Evolutionary conservation across 1,140 invertebrate species (phyloP).

Genomic region (Cepaea nemoralis): DNA sequence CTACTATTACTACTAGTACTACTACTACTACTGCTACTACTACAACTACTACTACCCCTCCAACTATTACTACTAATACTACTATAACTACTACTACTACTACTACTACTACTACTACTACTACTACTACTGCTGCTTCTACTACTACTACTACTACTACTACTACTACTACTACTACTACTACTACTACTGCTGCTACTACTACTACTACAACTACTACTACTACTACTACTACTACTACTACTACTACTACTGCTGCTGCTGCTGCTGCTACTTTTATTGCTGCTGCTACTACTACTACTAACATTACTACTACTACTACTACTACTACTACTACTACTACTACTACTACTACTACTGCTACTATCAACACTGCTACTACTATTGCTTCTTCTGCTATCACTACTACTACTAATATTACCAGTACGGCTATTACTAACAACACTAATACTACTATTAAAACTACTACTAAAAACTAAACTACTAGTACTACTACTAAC

Average conservation of each 20-base stretch:
- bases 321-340: background rate
- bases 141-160: constrained; percentile 2
- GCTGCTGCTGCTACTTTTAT: background rate
- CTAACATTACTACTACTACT: background rate
- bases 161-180: constrained; percentile 11
- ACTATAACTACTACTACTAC: no score
- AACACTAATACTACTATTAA: no score
- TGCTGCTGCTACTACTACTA: background rate
- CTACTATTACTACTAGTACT: background rate
- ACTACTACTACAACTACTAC: background rate
- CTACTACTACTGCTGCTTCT: background rate
- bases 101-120: constrained; percentile 1
- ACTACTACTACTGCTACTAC: background rate
- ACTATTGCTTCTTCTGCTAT: no score
- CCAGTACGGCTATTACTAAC: no score
- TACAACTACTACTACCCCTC: no score
- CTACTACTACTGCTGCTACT: background rate
- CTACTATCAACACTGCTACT: no score
- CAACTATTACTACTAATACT: no score
- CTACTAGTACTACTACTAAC: no score
- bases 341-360: no score
- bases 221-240: background rate
- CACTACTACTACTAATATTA: no score
- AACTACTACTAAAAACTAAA: no score
- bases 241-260: background rate